These are phyloP conservation scores for Heliconius congener DNA, from an alignment of 1,140 invertebrate species.

Conservation along the genomic window DNA sequence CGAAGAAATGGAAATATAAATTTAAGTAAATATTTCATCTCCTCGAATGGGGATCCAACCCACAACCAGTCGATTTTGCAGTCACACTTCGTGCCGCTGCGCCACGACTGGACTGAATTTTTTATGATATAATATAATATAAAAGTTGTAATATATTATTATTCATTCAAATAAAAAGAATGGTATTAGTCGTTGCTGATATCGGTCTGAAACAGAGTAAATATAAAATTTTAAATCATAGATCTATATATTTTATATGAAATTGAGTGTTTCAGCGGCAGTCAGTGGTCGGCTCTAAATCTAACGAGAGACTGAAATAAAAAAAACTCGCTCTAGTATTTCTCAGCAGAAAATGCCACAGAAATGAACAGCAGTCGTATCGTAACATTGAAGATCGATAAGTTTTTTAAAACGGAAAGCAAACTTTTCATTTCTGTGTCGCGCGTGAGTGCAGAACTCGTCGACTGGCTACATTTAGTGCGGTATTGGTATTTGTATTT, in stretches of 20 bases:
- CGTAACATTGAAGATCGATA: constrained; percentile 4
- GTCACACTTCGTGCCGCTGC: too few species aligned
- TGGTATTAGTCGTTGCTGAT: too few species aligned
- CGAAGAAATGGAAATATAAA: too few species aligned
- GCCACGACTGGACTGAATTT: too few species aligned
- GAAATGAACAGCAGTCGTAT: not conserved
- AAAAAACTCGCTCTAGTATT: not conserved
- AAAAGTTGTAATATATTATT: not conserved
- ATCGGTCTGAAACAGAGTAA: not conserved
- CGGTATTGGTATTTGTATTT: not conserved
- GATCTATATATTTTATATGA: not conserved
- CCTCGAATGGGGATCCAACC: too few species aligned
- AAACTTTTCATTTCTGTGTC: not conserved
- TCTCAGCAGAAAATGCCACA: not conserved
- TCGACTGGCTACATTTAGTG: not conserved
- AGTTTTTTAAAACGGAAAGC: not conserved
- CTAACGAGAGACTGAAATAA: not conserved
- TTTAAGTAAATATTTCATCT: too few species aligned
- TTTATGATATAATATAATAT: not conserved
- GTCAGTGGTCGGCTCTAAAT: not conserved
- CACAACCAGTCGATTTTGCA: too few species aligned
- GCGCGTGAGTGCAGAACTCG: not conserved
- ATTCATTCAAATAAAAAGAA: too few species aligned
- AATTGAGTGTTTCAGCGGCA: not conserved
- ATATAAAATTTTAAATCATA: not conserved